phyloP scores from a whole-genome alignment of 2,888 invertebrate genomes.

The Alviniconcha strummeri region DNA sequence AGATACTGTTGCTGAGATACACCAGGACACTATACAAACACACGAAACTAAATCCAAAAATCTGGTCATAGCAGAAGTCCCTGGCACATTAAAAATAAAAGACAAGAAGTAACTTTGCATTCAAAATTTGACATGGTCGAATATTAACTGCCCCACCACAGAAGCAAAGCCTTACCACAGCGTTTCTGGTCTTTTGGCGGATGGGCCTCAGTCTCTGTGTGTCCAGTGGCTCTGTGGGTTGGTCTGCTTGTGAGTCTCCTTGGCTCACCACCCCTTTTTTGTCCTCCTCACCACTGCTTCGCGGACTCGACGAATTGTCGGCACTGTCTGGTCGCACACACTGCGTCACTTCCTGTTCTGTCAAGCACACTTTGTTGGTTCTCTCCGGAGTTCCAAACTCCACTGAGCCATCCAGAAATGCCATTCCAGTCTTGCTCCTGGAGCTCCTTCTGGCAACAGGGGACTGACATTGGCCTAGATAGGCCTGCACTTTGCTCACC shows the following conservation, averaged over 20 bases:
- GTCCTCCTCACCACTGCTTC: constrained; percentile 20
- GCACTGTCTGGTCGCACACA: constrained; percentile 22
- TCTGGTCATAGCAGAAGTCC: too few species aligned
- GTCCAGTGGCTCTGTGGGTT: constrained; percentile 78
- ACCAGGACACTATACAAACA: too few species aligned
- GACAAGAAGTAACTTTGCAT: too few species aligned
- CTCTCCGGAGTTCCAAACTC: constrained; percentile 41
- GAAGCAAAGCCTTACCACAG: constrained; percentile 80
- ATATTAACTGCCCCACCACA: too few species aligned
- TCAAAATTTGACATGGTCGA: too few species aligned
- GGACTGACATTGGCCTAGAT: constrained; percentile 28
- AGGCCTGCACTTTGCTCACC: constrained; percentile 33
- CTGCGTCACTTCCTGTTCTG: constrained; percentile 37
- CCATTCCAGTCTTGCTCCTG: background rate
- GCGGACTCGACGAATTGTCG: constrained; percentile 21
- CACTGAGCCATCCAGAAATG: background rate
- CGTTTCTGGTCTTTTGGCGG: constrained; percentile 89
- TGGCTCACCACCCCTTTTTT: background rate
- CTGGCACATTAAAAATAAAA: too few species aligned
- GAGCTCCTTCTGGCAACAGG: constrained; percentile 19
- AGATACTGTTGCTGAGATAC: too few species aligned
- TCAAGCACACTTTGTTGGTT: constrained; percentile 26
- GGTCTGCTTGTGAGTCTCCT: background rate
- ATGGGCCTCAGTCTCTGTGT: constrained; percentile 86
- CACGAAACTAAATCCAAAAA: too few species aligned